phyloP scores from a whole-genome alignment of 2,113 vertebrate species.

The Pedetes capensis region DNA sequence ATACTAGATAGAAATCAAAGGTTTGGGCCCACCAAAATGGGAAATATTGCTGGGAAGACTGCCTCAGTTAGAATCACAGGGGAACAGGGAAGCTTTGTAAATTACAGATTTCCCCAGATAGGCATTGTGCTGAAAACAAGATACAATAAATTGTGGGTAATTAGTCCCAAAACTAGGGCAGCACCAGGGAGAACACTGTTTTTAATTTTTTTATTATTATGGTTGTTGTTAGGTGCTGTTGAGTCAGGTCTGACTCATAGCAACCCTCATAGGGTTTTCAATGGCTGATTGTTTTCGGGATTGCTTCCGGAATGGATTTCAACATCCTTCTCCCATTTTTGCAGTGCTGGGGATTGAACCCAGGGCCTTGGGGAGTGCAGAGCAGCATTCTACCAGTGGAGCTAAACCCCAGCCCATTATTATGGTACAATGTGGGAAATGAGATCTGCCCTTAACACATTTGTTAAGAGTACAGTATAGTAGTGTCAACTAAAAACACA shows the following conservation, averaged over 20 bases:
- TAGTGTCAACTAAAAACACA: background rate
- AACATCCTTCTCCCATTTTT: no score
- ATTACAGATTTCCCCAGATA: background rate
- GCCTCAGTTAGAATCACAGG: background rate
- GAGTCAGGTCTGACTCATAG: no score
- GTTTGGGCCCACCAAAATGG: background rate
- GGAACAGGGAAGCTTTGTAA: background rate
- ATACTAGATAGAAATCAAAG: background rate
- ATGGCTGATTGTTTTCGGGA: no score
- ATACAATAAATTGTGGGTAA: background rate
- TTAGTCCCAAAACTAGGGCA: background rate
- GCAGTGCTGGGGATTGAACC: no score
- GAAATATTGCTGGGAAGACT: background rate
- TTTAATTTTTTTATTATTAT: background rate
- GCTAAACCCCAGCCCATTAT: no score
- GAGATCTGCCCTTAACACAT: background rate
- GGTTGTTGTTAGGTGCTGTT: no score
- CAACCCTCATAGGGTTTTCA: no score
- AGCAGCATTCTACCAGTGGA: no score
- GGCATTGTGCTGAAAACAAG: background rate
- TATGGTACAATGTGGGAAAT: background rate
- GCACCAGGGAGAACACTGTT: background rate
- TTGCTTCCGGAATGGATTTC: no score
- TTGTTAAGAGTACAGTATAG: background rate
- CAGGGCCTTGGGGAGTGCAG: no score